Evolutionary conservation across 2,113 vertebrate genomes (phyloP).

Genomic region (Stictonetta naevosa): DNA sequence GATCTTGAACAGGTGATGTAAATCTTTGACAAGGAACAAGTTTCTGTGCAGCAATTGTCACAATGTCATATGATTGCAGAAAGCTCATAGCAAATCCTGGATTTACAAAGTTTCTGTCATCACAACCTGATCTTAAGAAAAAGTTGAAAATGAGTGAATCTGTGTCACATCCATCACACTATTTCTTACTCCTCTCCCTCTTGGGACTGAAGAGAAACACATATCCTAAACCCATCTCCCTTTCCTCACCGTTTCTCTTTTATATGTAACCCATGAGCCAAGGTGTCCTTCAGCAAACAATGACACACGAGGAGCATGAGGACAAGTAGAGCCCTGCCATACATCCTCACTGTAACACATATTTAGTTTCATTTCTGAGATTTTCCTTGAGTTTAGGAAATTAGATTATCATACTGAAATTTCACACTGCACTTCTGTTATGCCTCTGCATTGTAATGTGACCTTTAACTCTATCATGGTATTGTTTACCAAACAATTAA

Average conservation of each 20-base stretch:
- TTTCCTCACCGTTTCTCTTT: not conserved
- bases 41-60: not conserved
- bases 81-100: not conserved
- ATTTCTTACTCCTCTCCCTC: not conserved
- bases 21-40: not conserved
- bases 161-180: not conserved
- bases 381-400: not conserved
- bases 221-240: not conserved
- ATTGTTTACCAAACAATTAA: not conserved
- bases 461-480: not conserved
- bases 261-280: not conserved
- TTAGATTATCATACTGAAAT: not conserved
- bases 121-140: not conserved
- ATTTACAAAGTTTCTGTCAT: not conserved
- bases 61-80: not conserved
- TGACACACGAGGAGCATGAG: not conserved
- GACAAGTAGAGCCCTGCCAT: not conserved
- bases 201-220: not conserved
- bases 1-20: not conserved
- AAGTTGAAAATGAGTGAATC: not conserved
- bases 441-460: not conserved
- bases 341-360: not conserved
- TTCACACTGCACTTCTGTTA: not conserved
- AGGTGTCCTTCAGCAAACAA: not conserved
- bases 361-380: not conserved